Base-by-base conservation (phyloP, 2,888 invertebrate species). In the Plagiodera versicolora region DNA sequence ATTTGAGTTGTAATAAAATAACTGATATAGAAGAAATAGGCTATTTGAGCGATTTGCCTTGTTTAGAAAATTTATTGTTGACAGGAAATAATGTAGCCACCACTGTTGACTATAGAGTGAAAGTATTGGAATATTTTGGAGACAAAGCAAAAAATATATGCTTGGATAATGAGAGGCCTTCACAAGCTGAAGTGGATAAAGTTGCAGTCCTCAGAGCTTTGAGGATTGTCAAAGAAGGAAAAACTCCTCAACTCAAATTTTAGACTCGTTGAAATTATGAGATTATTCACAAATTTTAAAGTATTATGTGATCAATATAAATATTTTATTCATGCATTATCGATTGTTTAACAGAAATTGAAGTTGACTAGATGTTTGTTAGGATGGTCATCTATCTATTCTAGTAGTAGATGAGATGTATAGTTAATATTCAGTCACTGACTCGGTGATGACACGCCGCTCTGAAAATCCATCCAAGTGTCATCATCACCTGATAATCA, bases 71-170 rank as follows among this genome's bases (percentile, higher is more conserved):
- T 78, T 81, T 98, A n/a, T 85, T 89, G 74, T 81, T 98, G 48
- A 91, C 91, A 0, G 95, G 95, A 0, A 98, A 98, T 82, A 92
- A 92, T 14, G 90, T 98, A 0, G 92, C 95, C 0, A 87, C 90
- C 0, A 85, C 88, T 56, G 87, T 91, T 75, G 97, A 98, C 81
- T 98, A 96, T 75, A 86, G 98, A 71, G 90, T 94, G 0, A 92
- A 93, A 74, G 92, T 95, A 1, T 82, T 98, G 67, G 92, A 95
- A 72, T 87, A 91, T 70, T 96, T 98, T 75, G 91, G 91, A 51
- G 86, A 88, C 48, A 85, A 95, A 65, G 92, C 94, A 70, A 82
- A 86, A 11, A 92, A 95, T 77, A 87, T 98, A 35, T 89, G 88
- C 74, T 80, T 98, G 61, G 98, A 98, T 75, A 94, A 92, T 75